A percentile compares a stretch with the other conserved stretches of the same genome.
Conservation (phyloP, 2,113 vertebrate genomes). For the Ameiurus melas region DNA sequence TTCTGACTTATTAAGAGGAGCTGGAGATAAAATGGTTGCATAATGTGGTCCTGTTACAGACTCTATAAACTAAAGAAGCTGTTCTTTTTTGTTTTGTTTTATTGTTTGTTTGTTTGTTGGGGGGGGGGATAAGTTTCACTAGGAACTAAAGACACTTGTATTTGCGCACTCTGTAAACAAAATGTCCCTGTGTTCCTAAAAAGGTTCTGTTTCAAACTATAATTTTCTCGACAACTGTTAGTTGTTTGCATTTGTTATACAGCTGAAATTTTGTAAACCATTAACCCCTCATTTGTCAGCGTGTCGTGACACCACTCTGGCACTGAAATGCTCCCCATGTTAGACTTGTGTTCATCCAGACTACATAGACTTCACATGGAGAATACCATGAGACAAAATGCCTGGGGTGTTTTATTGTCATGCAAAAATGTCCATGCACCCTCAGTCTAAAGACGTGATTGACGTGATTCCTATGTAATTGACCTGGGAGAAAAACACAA, state of each 20-base stretch:
- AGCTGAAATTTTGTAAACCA: not conserved
- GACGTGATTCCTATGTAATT: constrained; percentile 61
- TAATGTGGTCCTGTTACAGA: not conserved
- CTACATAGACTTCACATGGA: not conserved
- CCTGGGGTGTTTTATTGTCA: constrained; percentile 7
- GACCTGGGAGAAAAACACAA: constrained; percentile 51
- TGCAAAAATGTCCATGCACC: constrained; percentile 18
- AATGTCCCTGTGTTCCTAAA: too few species aligned
- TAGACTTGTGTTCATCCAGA: not conserved
- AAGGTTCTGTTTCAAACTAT: too few species aligned
- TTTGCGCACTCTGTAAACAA: not conserved
- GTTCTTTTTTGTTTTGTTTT: not conserved
- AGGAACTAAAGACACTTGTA: not conserved
- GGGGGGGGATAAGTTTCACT: not conserved
- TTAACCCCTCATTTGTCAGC: constrained; percentile 28
- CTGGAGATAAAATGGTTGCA: constrained; percentile 1
- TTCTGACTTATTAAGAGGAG: not conserved
- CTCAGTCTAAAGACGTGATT: constrained; percentile 37
- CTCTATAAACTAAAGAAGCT: not conserved
- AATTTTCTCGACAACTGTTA: not conserved
- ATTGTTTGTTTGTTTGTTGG: not conserved
- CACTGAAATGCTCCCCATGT: not conserved
- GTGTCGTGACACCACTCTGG: not conserved
- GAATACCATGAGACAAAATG: not conserved
- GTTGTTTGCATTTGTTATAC: not conserved